A percentile compares a stretch with the other conserved stretches of the same genome.
These are phyloP conservation scores for Brachypodius melanocephalos DNA, from an alignment of 2,113 vertebrate genomes.

Conservation along the genomic window DNA sequence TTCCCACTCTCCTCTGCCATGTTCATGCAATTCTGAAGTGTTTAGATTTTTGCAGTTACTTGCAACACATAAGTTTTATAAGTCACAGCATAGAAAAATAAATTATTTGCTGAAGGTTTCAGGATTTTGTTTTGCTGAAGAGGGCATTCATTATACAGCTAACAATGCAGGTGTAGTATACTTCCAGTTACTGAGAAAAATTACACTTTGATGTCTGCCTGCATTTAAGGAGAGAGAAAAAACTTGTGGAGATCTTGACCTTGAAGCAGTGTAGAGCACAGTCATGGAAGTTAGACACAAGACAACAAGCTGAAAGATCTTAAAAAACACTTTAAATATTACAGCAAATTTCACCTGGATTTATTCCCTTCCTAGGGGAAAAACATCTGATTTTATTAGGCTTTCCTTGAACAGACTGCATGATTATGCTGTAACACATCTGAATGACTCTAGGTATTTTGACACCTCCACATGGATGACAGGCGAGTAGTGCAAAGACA, in stretches of 20 bases:
- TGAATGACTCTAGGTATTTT: background rate
- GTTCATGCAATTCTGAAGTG: background rate
- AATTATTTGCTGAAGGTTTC: background rate
- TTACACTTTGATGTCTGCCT: background rate
- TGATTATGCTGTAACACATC: background rate
- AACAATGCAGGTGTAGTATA: background rate
- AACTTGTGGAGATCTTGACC: background rate
- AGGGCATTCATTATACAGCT: background rate
- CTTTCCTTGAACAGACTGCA: background rate
- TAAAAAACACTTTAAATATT: background rate
- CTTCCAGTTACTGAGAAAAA: background rate
- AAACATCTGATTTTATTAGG: background rate
- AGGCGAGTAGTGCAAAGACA: background rate
- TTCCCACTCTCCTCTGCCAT: background rate
- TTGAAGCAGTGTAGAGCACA: background rate
- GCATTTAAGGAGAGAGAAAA: background rate
- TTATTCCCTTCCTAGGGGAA: background rate
- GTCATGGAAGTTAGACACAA: background rate
- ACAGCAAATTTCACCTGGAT: background rate
- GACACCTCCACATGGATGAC: background rate
- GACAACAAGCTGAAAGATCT: background rate
- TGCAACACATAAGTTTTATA: background rate
- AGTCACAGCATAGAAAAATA: background rate
- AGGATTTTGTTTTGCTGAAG: background rate
- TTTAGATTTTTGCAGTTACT: background rate